Percentiles rank a stretch among this genome's conserved stretches.
These are phyloP conservation scores for Sebastes matsubarae DNA, from an alignment of 2,797 vertebrate species.

Conservation along the genomic window DNA sequence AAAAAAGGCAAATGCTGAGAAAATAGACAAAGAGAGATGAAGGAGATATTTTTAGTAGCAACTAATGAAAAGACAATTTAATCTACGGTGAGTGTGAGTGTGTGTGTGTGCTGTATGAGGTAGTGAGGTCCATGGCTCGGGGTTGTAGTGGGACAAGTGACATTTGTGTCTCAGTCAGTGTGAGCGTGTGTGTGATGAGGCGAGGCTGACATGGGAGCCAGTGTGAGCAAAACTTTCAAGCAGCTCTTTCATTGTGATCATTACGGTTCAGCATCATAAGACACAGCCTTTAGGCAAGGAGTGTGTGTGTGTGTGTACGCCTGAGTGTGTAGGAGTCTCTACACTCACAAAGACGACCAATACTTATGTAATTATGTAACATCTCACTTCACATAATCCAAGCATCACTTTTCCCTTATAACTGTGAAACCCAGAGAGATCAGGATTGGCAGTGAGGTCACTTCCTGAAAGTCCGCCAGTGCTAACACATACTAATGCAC, in stretches of 20 bases:
- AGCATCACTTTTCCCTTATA: conserved; percentile 5
- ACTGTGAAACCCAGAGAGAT: conserved; percentile 34
- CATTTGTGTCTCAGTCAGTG: not conserved
- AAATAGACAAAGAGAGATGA: not conserved
- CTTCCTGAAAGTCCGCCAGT: conserved; percentile 54
- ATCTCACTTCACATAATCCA: conserved; percentile 18
- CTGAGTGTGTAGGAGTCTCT: not conserved
- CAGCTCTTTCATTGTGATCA: conserved; percentile 35
- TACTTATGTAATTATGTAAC: conserved; percentile 26
- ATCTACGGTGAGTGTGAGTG: not conserved
- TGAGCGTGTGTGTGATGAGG: not conserved
- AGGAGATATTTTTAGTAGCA: not conserved
- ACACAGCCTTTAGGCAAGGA: conserved; percentile 14
- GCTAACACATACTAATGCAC: not conserved
- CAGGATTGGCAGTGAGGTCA: conserved; percentile 49
- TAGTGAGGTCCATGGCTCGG: not conserved
- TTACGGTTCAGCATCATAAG: conserved; percentile 33
- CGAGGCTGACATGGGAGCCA: not conserved
- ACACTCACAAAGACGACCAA: not conserved
- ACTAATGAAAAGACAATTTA: conserved; percentile 15
- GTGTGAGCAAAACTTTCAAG: conserved; percentile 11
- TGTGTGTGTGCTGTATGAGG: not conserved
- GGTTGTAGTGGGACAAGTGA: conserved; percentile 19
- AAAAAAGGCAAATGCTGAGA: not conserved
- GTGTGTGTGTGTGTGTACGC: not conserved